phyloP scores from a whole-genome alignment of 2,113 vertebrate genomes.

The Cricetomys ansorgei region DNA sequence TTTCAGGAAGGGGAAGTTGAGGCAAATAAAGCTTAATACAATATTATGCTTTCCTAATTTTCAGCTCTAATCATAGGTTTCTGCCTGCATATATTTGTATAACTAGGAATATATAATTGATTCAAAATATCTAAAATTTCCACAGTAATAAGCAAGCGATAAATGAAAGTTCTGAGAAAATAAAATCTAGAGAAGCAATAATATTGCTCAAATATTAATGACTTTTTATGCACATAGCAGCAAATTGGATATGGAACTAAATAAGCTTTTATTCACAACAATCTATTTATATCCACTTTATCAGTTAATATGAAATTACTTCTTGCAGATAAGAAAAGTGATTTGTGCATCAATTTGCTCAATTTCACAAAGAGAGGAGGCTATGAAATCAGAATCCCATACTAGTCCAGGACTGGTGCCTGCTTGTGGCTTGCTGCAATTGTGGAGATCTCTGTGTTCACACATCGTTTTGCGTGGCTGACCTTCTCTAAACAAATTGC shows the following conservation, averaged over 20 bases:
- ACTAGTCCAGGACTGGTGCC: not conserved
- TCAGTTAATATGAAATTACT: not conserved
- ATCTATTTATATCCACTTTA: not conserved
- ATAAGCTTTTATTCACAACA: not conserved
- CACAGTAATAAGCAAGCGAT: not conserved
- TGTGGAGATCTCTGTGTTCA: not conserved
- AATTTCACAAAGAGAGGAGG: not conserved
- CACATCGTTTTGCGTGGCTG: too few species aligned
- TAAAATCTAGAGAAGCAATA: not conserved
- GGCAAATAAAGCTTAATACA: not conserved
- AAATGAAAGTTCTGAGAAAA: not conserved
- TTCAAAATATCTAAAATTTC: not conserved
- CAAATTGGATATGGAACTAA: not conserved
- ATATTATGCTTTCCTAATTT: not conserved
- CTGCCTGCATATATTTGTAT: not conserved
- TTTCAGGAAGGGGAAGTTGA: accelerated
- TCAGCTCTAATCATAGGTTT: not conserved
- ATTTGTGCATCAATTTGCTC: not conserved
- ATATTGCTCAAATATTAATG: not conserved
- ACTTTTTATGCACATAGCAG: not conserved
- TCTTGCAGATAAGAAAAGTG: not conserved
- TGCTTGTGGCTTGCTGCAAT: not conserved
- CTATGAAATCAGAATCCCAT: not conserved
- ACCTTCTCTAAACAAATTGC: not conserved
- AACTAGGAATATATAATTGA: not conserved